Conservation (phyloP, 2,797 vertebrate genomes). For the Pseudochaenichthys georgianus region DNA sequence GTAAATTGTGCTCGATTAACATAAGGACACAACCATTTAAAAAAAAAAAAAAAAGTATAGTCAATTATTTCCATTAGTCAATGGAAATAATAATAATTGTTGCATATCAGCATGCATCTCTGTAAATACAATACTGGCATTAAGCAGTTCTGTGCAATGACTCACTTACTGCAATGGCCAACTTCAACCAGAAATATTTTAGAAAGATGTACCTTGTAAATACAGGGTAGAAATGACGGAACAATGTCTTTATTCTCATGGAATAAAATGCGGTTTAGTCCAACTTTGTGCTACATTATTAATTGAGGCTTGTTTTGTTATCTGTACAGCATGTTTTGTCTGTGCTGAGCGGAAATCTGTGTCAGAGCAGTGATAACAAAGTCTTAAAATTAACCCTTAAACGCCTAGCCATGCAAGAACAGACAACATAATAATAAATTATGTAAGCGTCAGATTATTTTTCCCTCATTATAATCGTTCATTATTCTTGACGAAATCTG, state of each 20-base stretch:
- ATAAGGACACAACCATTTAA: too few species aligned
- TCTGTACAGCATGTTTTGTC: constrained; percentile 15
- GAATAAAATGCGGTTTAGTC: background rate
- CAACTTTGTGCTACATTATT: constrained; percentile 14
- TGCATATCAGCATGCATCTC: too few species aligned
- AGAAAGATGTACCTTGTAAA: background rate
- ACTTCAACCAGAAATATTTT: background rate
- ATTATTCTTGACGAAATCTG: constrained; percentile 22
- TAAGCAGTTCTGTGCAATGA: background rate
- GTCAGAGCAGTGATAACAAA: constrained; percentile 50
- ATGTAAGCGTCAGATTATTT: constrained; percentile 56
- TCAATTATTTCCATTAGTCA: too few species aligned
- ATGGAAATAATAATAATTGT: too few species aligned
- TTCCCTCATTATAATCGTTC: constrained; percentile 46
- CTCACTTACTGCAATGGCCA: background rate
- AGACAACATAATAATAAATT: constrained; percentile 54
- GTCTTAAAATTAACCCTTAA: constrained; percentile 54
- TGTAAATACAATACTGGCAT: background rate
- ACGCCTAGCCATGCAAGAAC: constrained; percentile 26
- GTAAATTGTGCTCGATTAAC: too few species aligned
- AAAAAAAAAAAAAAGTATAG: too few species aligned
- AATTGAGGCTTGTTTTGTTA: constrained; percentile 4
- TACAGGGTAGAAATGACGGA: background rate
- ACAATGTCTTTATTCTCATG: background rate
- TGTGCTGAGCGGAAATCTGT: constrained; percentile 52